These are phyloP conservation scores for Aelia acuminata DNA, from an alignment of 2,888 invertebrate species.

Conservation along the genomic window DNA sequence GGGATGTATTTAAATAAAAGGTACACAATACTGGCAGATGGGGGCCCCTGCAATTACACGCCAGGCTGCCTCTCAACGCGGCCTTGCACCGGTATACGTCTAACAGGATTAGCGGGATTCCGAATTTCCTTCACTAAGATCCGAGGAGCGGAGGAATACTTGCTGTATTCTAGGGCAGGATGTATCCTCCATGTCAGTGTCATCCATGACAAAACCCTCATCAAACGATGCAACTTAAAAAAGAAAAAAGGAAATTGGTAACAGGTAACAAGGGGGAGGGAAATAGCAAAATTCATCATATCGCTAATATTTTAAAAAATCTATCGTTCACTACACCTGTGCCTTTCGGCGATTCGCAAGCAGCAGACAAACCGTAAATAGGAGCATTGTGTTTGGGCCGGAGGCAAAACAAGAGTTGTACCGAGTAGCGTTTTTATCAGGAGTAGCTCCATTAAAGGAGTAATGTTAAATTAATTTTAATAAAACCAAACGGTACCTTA, in stretches of 20 bases:
- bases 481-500: no score
- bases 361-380: no score
- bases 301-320: no score
- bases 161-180: not conserved
- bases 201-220: not conserved
- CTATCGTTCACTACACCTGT: no score
- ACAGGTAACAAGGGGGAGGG: no score
- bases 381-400: no score
- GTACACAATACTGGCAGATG: constrained; percentile 58
- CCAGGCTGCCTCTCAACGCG: not conserved
- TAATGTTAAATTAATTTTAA: no score
- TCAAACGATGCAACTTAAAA: not conserved
- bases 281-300: no score
- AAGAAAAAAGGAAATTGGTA: not conserved
- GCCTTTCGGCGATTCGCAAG: no score
- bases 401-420: no score
- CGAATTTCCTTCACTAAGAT: constrained; percentile 42
- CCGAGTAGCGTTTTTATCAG: no score
- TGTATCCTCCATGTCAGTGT: constrained; percentile 16
- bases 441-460: no score
- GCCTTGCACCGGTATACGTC: not conserved
- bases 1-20: constrained; percentile 57
- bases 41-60: constrained; percentile 47
- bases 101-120: constrained; percentile 55
- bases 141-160: constrained; percentile 18